These are phyloP conservation scores for Lasioglossum calceatum DNA, from an alignment of 2,888 invertebrate species.

Conservation along the genomic window DNA sequence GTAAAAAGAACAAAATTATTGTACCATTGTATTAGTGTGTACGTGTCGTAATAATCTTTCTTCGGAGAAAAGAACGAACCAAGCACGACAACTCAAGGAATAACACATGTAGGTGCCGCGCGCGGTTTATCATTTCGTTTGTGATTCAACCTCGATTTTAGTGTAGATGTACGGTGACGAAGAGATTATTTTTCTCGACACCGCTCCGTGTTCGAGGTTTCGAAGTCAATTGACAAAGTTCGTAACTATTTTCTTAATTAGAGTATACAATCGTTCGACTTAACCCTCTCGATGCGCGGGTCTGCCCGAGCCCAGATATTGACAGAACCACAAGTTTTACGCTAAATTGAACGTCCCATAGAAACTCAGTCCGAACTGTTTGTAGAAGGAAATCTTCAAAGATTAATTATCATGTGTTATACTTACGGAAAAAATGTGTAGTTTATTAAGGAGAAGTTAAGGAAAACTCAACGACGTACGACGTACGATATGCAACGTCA, in stretches of 20 bases:
- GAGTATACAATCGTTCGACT: constrained; percentile 5
- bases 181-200: not conserved
- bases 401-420: constrained; percentile 1
- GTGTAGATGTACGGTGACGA: not conserved
- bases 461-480: not conserved
- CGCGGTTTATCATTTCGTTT: not conserved
- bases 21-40: not conserved
- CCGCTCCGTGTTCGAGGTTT: constrained; percentile 2
- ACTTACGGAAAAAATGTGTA: not conserved
- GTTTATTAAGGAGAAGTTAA: not conserved
- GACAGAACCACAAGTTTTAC: not conserved
- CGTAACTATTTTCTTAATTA: constrained; percentile 15
- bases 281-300: not conserved
- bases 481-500: not conserved
- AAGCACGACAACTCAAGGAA: not conserved
- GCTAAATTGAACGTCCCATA: not conserved
- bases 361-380: not conserved
- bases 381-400: not conserved
- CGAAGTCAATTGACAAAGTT: constrained; percentile 5
- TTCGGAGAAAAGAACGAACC: not conserved
- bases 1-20: not conserved
- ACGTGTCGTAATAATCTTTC: not conserved
- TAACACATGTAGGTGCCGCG: not conserved
- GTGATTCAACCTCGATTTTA: not conserved
- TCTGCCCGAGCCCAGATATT: not conserved